Base-by-base conservation (phyloP, 2,797 vertebrate genomes). In the Hybognathus amarus region DNA sequence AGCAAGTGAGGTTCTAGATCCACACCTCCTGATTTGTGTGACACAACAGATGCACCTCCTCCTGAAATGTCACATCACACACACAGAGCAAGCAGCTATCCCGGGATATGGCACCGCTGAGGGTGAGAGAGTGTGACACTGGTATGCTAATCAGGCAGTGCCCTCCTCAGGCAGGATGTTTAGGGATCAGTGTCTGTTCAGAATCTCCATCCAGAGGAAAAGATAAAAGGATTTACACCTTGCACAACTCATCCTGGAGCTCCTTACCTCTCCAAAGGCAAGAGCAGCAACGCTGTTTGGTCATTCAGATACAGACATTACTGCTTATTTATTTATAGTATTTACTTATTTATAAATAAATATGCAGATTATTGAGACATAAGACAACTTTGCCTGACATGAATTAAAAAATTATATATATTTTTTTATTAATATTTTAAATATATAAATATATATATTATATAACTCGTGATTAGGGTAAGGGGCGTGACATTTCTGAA, bases 171-270 rank as follows among this genome's bases (percentile, higher is more conserved):
- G 40, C 83, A 83, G 73, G 59, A 36, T 85, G 92, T 94, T 93
- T 30, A 74, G 91, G 90, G 93, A 94, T 92, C 90, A 77, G 84
- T 82, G 54, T 91, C 89, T 88, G 76, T 78, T 92, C 92, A 92
- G 90, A 71, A 90, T 90, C 76, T 89, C 89, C 90, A 92, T 92
- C 90, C 89, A 91, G 92, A 91, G 59, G 88, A 81, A 89, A 91
- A 87, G 93, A 95, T 94, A 94, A 93, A 92, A 89, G 93, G 93
- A 93, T 94, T 94, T 94, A 85, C 89, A 88, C 90, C 92, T 88
- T 88, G 87, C 82, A 86, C 90, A 90, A 91, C 91, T 92, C 90
- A 83, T 90, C 88, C 83, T 85, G 89, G 93, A 90, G 92, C 90
- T 93, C 91, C 88, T 90, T 87, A 88, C 85, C 87, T 84, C 85